phyloP scores from a whole-genome alignment of 2,888 invertebrate genomes.

The Salticus scenicus region DNA sequence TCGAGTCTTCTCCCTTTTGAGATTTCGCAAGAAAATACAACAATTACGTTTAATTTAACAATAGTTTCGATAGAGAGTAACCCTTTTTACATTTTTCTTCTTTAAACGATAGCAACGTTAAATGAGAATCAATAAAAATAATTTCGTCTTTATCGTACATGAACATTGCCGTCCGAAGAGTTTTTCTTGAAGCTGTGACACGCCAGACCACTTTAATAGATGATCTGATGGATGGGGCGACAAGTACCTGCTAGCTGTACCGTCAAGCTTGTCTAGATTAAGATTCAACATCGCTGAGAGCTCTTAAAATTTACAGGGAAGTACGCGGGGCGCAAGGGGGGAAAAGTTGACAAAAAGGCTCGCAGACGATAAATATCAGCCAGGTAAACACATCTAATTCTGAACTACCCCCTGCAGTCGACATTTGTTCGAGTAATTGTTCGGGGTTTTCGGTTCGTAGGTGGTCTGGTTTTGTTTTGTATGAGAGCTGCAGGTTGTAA shows the following conservation, averaged over 20 bases:
- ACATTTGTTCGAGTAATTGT: slow-evolving; percentile 69
- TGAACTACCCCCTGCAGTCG: slow-evolving; percentile 54
- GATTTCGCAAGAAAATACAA: no score
- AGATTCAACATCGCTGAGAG: slow-evolving; percentile 48
- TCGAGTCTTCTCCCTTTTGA: no score
- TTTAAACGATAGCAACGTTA: no score
- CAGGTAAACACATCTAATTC: slow-evolving; percentile 68
- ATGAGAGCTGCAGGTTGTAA: slow-evolving; percentile 52
- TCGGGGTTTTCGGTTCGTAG: slow-evolving; percentile 40
- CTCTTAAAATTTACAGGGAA: slow-evolving; percentile 29
- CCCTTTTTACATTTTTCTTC: no score
- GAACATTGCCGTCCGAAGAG: background rate
- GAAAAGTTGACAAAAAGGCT: slow-evolving; percentile 44
- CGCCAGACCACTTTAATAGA: background rate
- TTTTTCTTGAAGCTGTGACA: background rate
- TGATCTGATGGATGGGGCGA: slow-evolving; percentile 53
- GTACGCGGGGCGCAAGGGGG: background rate
- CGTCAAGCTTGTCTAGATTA: slow-evolving; percentile 56
- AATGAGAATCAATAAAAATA: no score
- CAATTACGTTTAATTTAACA: no score
- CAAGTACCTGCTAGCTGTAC: slow-evolving; percentile 47
- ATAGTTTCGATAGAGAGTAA: no score
- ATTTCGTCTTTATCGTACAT: background rate
- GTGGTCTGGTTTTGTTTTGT: slow-evolving; percentile 64
- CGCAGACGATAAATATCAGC: slow-evolving; percentile 27